Evolutionary conservation across 1,140 invertebrate species (phyloP).

Genomic region (Macrobrachium rosenbergii): DNA sequence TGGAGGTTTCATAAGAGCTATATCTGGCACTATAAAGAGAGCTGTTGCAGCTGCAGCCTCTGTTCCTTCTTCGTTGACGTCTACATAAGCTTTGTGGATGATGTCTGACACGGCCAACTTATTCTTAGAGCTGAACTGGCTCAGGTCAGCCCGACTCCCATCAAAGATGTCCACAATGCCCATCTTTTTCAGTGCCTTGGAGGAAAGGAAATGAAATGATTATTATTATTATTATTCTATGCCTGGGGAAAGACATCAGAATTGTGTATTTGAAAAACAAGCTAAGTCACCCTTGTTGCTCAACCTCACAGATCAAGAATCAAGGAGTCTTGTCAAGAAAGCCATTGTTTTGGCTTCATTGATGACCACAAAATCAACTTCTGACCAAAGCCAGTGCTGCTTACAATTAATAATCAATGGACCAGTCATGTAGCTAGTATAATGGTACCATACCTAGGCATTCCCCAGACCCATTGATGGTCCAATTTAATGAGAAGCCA

Average conservation of each 20-base stretch:
- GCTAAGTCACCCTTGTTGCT: neutral
- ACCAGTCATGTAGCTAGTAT: too few species aligned
- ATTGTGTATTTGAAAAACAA: neutral
- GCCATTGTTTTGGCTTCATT: too few species aligned
- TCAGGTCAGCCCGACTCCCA: neutral
- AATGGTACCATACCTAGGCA: too few species aligned
- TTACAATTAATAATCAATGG: too few species aligned
- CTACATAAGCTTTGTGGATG: conserved; percentile 84
- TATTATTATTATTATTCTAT: neutral
- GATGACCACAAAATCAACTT: too few species aligned
- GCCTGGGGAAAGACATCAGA: neutral
- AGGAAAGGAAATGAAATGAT: neutral
- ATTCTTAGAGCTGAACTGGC: neutral
- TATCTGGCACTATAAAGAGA: conserved; percentile 74
- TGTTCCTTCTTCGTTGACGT: conserved; percentile 86
- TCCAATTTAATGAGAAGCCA: too few species aligned
- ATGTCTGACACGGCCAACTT: conserved; percentile 72
- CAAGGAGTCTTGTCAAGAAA: too few species aligned
- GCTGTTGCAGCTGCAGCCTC: conserved; percentile 67
- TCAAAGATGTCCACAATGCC: conserved; percentile 12
- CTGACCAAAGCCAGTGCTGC: too few species aligned
- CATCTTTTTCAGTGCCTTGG: conserved; percentile 6
- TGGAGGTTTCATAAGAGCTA: neutral
- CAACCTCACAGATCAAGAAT: too few species aligned
- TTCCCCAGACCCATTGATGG: too few species aligned